Evolutionary conservation across 2,797 vertebrate species (phyloP).

Genomic region (Gambelia wislizenii): DNA sequence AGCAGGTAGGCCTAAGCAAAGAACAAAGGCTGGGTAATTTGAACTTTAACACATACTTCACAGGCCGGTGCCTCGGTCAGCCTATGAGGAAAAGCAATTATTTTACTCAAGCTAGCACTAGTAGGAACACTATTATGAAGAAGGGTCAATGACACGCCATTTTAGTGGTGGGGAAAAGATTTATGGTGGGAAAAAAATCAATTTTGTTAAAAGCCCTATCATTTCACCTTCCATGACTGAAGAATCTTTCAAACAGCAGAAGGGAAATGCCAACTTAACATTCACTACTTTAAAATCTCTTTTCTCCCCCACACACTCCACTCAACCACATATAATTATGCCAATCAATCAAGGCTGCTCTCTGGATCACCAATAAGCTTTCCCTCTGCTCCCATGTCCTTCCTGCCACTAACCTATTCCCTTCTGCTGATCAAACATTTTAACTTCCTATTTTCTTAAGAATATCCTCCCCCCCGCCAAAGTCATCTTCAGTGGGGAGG

Average conservation of each 20-base stretch:
- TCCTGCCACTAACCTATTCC: background rate
- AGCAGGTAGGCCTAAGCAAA: slow-evolving; percentile 70
- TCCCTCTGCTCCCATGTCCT: background rate
- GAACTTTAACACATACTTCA: slow-evolving; percentile 77
- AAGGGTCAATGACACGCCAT: slow-evolving; percentile 52
- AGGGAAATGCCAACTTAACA: slow-evolving; percentile 46
- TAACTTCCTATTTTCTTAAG: slow-evolving; percentile 39
- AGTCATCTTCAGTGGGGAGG: no score
- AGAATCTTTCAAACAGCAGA: slow-evolving; percentile 73
- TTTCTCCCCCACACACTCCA: background rate
- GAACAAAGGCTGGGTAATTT: slow-evolving; percentile 73
- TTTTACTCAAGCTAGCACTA: slow-evolving; percentile 72
- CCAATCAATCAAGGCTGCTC: slow-evolving; percentile 24
- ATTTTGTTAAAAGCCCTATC: slow-evolving; percentile 80
- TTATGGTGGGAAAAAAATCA: slow-evolving; percentile 63
- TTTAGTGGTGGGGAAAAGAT: slow-evolving; percentile 62
- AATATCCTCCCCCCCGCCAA: background rate
- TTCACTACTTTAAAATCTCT: slow-evolving; percentile 55
- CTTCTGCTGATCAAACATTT: background rate
- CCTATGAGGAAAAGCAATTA: slow-evolving; percentile 76
- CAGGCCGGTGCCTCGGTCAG: slow-evolving; percentile 70
- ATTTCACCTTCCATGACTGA: slow-evolving; percentile 68
- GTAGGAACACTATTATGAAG: slow-evolving; percentile 59
- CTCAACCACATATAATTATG: slow-evolving; percentile 25
- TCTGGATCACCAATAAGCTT: slow-evolving; percentile 3